Percentiles rank a stretch among this genome's conserved stretches.
Conservation (phyloP, 2,113 vertebrate genomes). For the Callorhinus ursinus region DNA sequence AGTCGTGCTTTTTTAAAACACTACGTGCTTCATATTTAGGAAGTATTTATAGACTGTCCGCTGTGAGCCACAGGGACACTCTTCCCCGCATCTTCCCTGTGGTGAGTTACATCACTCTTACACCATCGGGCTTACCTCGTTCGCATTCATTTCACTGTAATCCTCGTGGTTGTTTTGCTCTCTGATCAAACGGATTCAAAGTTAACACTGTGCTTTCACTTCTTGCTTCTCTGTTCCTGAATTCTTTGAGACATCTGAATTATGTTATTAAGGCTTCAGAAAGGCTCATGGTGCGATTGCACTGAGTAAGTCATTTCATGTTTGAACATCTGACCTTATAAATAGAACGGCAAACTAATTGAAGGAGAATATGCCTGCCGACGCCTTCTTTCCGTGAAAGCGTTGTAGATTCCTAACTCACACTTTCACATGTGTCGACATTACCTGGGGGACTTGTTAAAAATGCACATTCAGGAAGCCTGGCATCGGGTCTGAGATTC, state of each 20-base stretch:
- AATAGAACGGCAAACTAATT: neutral
- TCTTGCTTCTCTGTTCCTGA: constrained; percentile 61
- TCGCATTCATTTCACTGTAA: neutral
- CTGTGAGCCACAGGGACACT: neutral
- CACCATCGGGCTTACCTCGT: neutral
- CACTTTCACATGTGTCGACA: neutral
- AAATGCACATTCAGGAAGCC: neutral
- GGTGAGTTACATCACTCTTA: neutral
- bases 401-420: neutral
- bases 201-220: constrained; percentile 47
- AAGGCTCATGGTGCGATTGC: neutral
- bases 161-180: neutral
- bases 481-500: neutral
- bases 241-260: constrained; percentile 28
- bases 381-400: neutral
- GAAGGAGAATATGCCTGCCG: neutral
- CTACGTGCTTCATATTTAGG: neutral
- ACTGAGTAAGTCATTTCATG: neutral
- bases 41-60: neutral
- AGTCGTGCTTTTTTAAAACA: neutral
- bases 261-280: neutral
- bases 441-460: neutral
- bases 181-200: neutral
- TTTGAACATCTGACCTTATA: neutral
- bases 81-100: neutral